Evolutionary conservation across 2,888 invertebrate species (phyloP), one percentile per base, ranked within the genome.

Genomic region (Nezara viridula): DNA sequence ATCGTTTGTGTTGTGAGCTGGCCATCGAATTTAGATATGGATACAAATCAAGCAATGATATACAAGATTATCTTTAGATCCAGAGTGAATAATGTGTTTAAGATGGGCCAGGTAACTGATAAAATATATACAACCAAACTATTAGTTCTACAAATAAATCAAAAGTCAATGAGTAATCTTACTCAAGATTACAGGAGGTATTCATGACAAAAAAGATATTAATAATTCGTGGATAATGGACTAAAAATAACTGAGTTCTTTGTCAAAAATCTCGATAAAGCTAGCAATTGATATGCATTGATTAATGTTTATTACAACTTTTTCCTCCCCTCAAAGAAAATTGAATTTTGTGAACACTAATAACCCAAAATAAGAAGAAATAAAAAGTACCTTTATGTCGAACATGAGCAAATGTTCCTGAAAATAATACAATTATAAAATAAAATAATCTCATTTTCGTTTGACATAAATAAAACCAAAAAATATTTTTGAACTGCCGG

Each of bases 391-490:
- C 55, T 86, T 86, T 86, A 50, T 32, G 40, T 37, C 19, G 24
- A 19, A 5, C 14, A 27, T 24, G 24, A 1, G 50, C 86, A 5
- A 37, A n/a, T 37, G 86, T 37, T 47, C 44, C 86, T 14, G 55
- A 86, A 86, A 86, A 37, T 52, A 86, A 50, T 19, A 47, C 50
- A 49, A 50, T 7, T 47, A 52, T n/a, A 40, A 86, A 1, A 86
- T 37, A 50, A 52, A 50, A 86, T 81, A 81, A 24, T 44, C n/a
- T 81, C 81, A 81, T 81, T 27, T 52, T 37, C 19, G 37, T n/a
- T 52, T 40, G 24, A 86, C 47, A 55, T 55, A 86, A 86, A 86
- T 86, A 86, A 49, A 50, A 50, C 86, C 50, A 50, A 37, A 86
- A 50, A 86, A 86, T 47, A 47, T 47, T 86, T 86, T 86, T 52